Conservation (phyloP, 2,888 invertebrate genomes). For the Clepsis dumicolana region DNA sequence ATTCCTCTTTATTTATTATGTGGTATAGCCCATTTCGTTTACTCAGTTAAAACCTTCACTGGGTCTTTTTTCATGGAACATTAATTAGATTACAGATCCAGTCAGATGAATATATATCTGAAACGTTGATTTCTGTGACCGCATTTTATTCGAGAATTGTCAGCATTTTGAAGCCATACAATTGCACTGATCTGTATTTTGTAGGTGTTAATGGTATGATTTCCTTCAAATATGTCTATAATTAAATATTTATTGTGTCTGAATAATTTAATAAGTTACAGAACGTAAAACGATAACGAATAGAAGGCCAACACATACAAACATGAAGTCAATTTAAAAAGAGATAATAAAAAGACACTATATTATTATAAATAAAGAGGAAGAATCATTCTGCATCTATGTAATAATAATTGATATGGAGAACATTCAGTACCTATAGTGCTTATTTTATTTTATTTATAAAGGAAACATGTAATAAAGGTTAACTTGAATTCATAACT, state of each 20-base stretch:
- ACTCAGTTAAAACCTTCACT: neutral
- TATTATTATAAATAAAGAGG: conserved; percentile 34
- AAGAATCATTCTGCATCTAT: conserved; percentile 55
- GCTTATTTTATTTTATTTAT: conserved; percentile 46
- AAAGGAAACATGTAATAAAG: conserved; percentile 35
- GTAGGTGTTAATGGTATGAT: conserved; percentile 50
- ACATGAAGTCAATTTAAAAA: conserved; percentile 45
- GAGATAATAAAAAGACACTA: conserved; percentile 44
- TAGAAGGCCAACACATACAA: conserved; percentile 30
- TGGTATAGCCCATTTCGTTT: conserved; percentile 7
- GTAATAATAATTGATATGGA: conserved; percentile 59
- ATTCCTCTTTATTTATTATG: conserved; percentile 18
- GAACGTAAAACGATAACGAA: conserved; percentile 29
- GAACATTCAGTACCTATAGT: conserved; percentile 39
- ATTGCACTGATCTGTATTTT: conserved; percentile 55
- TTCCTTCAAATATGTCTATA: conserved; percentile 41
- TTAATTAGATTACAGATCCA: neutral
- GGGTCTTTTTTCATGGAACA: neutral
- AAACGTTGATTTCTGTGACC: neutral
- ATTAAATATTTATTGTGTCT: conserved; percentile 29
- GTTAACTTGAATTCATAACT: conserved; percentile 24
- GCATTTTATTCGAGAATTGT: conserved; percentile 1
- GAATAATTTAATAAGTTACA: conserved; percentile 39
- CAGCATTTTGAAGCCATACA: conserved; percentile 21
- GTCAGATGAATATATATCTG: neutral